Evolutionary conservation across 30 jellyfish, hydroid and myxozoan species (phyloP).

Genomic region (Haliclystus octoradiatus): DNA sequence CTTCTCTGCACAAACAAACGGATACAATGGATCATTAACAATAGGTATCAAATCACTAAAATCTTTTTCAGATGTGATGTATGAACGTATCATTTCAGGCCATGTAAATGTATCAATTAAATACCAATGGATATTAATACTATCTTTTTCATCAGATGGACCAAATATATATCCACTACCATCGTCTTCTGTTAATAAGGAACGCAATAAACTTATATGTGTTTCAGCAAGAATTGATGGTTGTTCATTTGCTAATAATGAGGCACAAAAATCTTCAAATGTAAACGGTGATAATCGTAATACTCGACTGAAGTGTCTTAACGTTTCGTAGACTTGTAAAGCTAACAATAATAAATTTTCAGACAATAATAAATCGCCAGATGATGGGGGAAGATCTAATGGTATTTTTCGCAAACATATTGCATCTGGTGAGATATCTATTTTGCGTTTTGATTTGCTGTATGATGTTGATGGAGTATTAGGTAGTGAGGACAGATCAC

Average conservation of each 20-base stretch:
- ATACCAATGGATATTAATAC: conserved; percentile 67
- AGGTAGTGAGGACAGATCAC: too few relatives aligned
- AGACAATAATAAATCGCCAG: conserved; percentile 54
- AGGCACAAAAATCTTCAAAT: conserved; percentile 88
- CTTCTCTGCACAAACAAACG: conserved; percentile 60
- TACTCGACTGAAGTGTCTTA: conserved; percentile 79
- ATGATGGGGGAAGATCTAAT: conserved; percentile 59
- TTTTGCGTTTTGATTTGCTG: too few relatives aligned
- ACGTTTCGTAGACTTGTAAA: conserved; percentile 73
- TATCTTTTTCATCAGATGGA: conserved; percentile 76
- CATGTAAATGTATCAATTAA: conserved; percentile 80
- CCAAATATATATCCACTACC: conserved; percentile 61
- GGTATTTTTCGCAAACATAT: conserved; percentile 32
- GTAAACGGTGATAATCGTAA: conserved; percentile 74
- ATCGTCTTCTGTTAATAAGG: conserved; percentile 71
- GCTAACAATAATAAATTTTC: conserved; percentile 58
- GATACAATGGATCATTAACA: conserved; percentile 61
- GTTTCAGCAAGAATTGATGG: conserved; percentile 73
- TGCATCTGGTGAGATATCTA: too few relatives aligned
- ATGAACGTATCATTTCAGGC: conserved; percentile 88
- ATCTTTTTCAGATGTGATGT: conserved; percentile 58
- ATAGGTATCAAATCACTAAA: conserved; percentile 40
- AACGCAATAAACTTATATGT: conserved; percentile 43
- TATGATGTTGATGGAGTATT: too few relatives aligned
- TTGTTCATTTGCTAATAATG: conserved; percentile 72